These are phyloP conservation scores for Caranx ignobilis DNA, from an alignment of 2,113 vertebrate genomes.

Conservation along the genomic window DNA sequence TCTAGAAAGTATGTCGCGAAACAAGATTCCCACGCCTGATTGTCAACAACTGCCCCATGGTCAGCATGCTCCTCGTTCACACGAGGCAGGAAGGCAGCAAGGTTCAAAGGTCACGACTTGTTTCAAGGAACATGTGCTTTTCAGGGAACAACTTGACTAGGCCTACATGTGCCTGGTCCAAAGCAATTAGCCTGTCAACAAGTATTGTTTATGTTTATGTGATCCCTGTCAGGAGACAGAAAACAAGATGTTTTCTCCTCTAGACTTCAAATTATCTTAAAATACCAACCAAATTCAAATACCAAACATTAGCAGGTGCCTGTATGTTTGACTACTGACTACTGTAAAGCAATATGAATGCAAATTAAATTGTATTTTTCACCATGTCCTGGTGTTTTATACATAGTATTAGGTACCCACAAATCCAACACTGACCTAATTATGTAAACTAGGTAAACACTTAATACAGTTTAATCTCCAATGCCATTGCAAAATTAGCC, in stretches of 20 bases:
- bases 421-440: background rate
- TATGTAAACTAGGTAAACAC: background rate
- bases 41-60: background rate
- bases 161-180: background rate
- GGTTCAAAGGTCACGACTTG: background rate
- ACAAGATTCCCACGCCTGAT: background rate
- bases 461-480: background rate
- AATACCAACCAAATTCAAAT: too few relatives aligned
- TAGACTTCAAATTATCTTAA: too few relatives aligned
- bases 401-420: background rate
- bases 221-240: too few relatives aligned
- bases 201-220: background rate
- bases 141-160: background rate
- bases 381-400: too few relatives aligned
- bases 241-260: too few relatives aligned
- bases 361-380: too few relatives aligned
- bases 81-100: background rate
- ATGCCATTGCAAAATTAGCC: too few relatives aligned
- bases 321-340: too few relatives aligned
- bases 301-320: background rate
- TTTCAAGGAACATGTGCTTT: slow-evolving; percentile 20
- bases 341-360: too few relatives aligned
- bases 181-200: background rate
- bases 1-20: slow-evolving; percentile 50
- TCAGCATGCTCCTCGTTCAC: background rate